Evolutionary conservation across 2,797 vertebrate species (phyloP).

Genomic region (Muraenolepis orangiensis): DNA sequence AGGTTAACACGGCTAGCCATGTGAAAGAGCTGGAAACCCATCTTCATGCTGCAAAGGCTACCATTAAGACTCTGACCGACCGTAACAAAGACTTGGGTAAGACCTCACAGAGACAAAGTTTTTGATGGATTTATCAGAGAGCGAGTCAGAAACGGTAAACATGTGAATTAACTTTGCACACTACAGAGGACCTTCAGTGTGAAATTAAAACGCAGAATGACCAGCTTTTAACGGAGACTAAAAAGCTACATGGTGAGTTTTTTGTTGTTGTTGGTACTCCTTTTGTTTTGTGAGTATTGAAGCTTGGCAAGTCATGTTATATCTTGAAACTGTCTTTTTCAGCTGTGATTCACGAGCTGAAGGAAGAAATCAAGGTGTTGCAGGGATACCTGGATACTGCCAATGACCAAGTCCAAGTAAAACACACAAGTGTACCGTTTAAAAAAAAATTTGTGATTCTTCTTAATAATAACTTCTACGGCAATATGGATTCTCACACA

Average conservation of each 20-base stretch:
- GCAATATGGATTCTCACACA: no score
- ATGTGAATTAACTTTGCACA: constrained; percentile 12
- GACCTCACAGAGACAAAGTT: constrained; percentile 9
- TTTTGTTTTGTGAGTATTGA: background rate
- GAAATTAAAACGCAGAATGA: constrained; percentile 67
- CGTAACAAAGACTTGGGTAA: constrained; percentile 75
- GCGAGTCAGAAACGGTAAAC: background rate
- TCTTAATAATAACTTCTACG: no score
- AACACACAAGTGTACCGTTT: background rate
- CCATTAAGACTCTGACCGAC: constrained; percentile 61
- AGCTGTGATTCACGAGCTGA: constrained; percentile 72
- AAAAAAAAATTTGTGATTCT: no score
- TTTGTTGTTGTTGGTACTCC: background rate
- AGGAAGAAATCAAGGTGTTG: constrained; percentile 65
- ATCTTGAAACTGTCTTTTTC: constrained; percentile 4
- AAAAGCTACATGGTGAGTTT: constrained; percentile 67
- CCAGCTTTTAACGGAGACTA: constrained; percentile 67
- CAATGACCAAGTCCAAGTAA: constrained; percentile 80
- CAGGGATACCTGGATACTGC: constrained; percentile 74
- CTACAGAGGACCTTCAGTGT: constrained; percentile 68
- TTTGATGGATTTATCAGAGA: background rate
- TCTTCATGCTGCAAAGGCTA: constrained; percentile 59
- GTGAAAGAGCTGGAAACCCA: constrained; percentile 68
- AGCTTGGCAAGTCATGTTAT: background rate
- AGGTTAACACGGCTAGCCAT: constrained; percentile 70